Conservation (phyloP, 2,797 vertebrate genomes). For the Sebastes goodei region DNA sequence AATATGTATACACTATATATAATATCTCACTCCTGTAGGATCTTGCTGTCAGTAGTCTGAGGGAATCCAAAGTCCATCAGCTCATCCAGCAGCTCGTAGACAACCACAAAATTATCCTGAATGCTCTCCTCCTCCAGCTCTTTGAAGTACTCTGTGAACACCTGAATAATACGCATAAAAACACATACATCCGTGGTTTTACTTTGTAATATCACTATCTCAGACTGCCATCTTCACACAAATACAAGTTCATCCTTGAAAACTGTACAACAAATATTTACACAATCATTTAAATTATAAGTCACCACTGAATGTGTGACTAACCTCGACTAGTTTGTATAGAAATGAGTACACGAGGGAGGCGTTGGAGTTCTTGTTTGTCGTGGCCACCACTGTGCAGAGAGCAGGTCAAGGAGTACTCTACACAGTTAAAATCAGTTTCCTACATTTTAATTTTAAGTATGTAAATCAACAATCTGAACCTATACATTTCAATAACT, state of each 20-base stretch:
- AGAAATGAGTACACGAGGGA: slow-evolving; percentile 93
- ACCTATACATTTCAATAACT: not conserved
- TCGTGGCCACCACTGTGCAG: slow-evolving; percentile 89
- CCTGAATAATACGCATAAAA: slow-evolving; percentile 71
- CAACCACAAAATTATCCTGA: slow-evolving; percentile 94
- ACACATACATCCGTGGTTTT: not conserved
- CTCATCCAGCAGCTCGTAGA: slow-evolving; percentile 94
- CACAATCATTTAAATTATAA: not conserved
- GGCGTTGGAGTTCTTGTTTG: slow-evolving; percentile 93
- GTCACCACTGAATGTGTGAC: slow-evolving; percentile 11
- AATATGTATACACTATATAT: fast-evolving
- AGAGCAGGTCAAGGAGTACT: slow-evolving; percentile 76
- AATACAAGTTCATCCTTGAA: not conserved
- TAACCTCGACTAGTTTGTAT: slow-evolving; percentile 94
- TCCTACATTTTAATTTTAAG: not conserved
- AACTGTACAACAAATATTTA: not conserved
- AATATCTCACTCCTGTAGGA: slow-evolving; percentile 91
- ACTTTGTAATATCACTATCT: not conserved
- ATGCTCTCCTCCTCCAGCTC: slow-evolving; percentile 96
- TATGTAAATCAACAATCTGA: not conserved
- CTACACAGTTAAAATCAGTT: not conserved
- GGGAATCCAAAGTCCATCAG: slow-evolving; percentile 98
- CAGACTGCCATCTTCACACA: not conserved
- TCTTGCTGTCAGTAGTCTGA: slow-evolving; percentile 95
- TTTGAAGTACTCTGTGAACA: slow-evolving; percentile 95